These are phyloP conservation scores for Caenorhabditis tropicalis DNA, from an alignment of 1,140 invertebrate genomes.

Conservation along the genomic window DNA sequence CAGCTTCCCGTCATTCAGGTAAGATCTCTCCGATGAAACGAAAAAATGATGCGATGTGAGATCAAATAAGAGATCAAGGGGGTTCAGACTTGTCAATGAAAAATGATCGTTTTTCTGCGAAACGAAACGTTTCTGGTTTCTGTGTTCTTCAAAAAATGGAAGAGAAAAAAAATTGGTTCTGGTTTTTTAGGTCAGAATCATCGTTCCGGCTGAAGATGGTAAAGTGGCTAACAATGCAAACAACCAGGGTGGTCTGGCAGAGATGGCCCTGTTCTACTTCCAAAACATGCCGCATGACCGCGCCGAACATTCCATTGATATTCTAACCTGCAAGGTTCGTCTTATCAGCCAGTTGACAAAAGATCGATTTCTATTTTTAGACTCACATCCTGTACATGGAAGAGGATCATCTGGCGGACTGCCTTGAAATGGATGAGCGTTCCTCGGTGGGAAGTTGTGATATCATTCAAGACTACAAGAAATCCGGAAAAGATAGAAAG, in stretches of 20 bases:
- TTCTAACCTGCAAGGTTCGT: conserved; percentile 55
- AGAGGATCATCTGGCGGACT: conserved; percentile 81
- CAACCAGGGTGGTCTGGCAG: conserved; percentile 31
- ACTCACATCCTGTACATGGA: conserved; percentile 82
- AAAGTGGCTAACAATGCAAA: conserved; percentile 38
- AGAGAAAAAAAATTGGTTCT: neutral
- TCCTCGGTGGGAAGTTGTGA: conserved; percentile 79
- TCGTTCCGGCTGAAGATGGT: conserved; percentile 54
- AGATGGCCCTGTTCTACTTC: conserved; percentile 59
- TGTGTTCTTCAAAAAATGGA: neutral
- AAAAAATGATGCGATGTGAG: neutral
- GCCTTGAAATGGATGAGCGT: conserved; percentile 78
- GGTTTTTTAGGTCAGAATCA: conserved; percentile 57
- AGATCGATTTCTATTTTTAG: conserved; percentile 71
- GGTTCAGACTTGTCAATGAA: conserved; percentile 19
- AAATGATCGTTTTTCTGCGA: neutral
- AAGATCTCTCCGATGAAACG: too few relatives aligned
- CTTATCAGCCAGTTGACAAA: neutral
- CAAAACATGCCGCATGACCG: conserved; percentile 59
- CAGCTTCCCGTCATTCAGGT: conserved; percentile 77
- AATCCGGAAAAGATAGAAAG: conserved; percentile 65
- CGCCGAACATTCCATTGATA: conserved; percentile 61
- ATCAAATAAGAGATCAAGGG: conserved; percentile 4
- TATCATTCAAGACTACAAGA: conserved; percentile 83
- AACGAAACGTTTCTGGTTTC: neutral